phyloP scores from a whole-genome alignment of 2,113 vertebrate genomes.

The Gulo gulo region DNA sequence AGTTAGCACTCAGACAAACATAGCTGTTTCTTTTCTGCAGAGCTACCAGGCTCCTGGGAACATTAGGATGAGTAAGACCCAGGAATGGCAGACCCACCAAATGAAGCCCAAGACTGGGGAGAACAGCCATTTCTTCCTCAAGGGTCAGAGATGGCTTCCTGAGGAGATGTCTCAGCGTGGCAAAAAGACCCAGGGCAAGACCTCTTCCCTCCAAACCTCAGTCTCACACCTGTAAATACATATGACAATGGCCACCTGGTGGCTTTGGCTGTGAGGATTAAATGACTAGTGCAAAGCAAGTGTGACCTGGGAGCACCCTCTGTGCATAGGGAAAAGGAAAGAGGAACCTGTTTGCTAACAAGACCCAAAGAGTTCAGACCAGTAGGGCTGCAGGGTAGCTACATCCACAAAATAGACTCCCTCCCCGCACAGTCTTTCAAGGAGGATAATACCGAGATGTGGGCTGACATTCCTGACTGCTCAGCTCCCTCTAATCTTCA shows the following conservation, averaged over 20 bases:
- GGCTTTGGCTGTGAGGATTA: background rate
- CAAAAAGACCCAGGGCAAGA: background rate
- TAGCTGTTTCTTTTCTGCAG: background rate
- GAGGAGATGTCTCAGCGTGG: fast-evolving
- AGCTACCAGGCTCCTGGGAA: background rate
- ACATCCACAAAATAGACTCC: background rate
- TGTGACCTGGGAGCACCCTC: background rate
- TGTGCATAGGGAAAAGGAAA: background rate
- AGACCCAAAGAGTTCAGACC: background rate
- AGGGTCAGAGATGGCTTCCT: background rate
- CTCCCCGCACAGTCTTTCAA: background rate
- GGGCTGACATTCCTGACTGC: background rate
- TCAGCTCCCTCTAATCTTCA: background rate
- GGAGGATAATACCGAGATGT: background rate
- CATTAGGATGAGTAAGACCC: background rate
- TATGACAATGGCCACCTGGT: background rate
- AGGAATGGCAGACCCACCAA: background rate
- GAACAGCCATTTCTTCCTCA: background rate
- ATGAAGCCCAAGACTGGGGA: background rate
- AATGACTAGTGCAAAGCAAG: background rate
- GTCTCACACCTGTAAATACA: background rate
- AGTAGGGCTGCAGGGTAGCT: background rate
- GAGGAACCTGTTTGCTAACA: background rate
- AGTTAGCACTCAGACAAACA: background rate
- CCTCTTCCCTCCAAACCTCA: background rate